These are phyloP conservation scores for Trilocha varians DNA, from an alignment of 2,888 invertebrate species.

Conservation along the genomic window DNA sequence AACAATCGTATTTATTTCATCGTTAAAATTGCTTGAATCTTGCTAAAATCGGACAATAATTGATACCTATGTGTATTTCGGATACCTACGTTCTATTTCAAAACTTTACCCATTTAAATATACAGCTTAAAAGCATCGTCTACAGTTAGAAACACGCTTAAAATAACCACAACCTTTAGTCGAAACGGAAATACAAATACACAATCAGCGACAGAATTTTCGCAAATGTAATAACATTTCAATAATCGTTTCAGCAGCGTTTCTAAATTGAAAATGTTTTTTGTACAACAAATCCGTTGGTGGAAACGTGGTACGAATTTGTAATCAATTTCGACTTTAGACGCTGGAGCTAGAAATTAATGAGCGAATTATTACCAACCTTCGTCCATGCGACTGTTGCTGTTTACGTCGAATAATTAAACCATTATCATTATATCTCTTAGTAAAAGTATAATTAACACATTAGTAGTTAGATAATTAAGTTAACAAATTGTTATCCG, in stretches of 20 bases:
- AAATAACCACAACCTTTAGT: no score
- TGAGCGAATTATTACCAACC: constrained; percentile 14
- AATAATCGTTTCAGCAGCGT: constrained; percentile 8
- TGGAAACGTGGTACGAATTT: constrained; percentile 9
- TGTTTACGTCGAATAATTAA: not conserved
- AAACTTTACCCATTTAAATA: no score
- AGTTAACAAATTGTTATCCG: no score
- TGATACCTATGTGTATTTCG: no score
- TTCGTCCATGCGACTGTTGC: not conserved
- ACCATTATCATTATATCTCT: not conserved
- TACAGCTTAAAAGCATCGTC: no score
- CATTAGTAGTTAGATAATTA: not conserved
- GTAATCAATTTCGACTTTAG: constrained; percentile 26
- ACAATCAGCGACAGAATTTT: not conserved
- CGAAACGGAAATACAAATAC: not conserved
- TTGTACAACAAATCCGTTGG: constrained; percentile 12
- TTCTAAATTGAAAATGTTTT: constrained; percentile 11
- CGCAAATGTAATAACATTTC: constrained; percentile 3
- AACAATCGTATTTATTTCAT: no score
- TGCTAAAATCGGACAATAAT: no score
- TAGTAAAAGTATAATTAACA: not conserved
- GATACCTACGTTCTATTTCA: no score
- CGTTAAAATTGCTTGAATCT: no score
- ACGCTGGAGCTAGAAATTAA: constrained; percentile 26
- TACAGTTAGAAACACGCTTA: no score